phyloP scores from a whole-genome alignment of 1,140 invertebrate species.

The Hormaphis cornu region DNA sequence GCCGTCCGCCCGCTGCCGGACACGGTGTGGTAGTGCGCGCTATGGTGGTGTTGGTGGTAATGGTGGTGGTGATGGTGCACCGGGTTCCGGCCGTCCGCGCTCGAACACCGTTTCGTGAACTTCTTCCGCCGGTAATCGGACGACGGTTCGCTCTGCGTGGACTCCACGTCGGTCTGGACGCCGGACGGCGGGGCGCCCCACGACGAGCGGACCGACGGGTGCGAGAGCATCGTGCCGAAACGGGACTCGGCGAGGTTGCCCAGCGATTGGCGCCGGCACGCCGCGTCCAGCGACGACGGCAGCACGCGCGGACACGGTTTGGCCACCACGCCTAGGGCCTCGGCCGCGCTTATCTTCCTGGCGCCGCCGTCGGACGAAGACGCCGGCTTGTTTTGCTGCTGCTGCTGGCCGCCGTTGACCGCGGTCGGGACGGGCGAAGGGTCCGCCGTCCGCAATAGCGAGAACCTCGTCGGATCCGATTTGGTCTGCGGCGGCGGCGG shows the following conservation, averaged over 20 bases:
- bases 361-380: background rate
- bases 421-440: background rate
- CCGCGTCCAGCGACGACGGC: constrained; percentile 33
- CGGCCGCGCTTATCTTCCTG: constrained; percentile 38
- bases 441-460: background rate
- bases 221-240: constrained; percentile 31
- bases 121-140: constrained; percentile 33
- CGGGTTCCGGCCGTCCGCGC: constrained; percentile 31
- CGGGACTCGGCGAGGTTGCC: constrained; percentile 38
- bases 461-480: background rate
- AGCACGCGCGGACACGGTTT: constrained; percentile 38
- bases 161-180: constrained; percentile 33
- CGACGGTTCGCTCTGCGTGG: constrained; percentile 11
- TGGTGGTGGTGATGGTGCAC: constrained; percentile 12
- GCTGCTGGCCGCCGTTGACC: background rate
- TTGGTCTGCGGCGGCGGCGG: constrained; percentile 13
- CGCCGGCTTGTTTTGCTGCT: background rate
- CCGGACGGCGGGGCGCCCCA: constrained; percentile 44
- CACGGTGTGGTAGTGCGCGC: background rate
- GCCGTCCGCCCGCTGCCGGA: constrained; percentile 6
- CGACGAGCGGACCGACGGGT: constrained; percentile 47
- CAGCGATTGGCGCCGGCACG: constrained; percentile 37
- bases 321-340: constrained; percentile 39
- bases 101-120: constrained; percentile 34
- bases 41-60: background rate